A percentile compares a stretch with the other conserved stretches of the same genome.
Evolutionary conservation across 1,140 invertebrate species (phyloP).

Genomic region (Pomacea maculata): DNA sequence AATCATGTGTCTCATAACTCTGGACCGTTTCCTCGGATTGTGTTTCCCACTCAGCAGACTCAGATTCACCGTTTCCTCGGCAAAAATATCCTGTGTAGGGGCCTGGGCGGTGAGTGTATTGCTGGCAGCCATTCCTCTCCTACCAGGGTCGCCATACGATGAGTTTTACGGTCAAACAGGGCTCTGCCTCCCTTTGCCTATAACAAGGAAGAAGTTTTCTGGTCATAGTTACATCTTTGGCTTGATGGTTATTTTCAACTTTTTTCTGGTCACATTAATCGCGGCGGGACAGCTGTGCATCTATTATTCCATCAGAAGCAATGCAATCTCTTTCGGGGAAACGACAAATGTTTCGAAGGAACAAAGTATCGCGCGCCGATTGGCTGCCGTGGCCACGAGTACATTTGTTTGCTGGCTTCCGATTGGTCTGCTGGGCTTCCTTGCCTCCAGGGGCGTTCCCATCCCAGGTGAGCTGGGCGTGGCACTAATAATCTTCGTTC

Average conservation of each 20-base stretch:
- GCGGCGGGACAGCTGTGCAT: slow-evolving; percentile 32
- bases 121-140: slow-evolving; percentile 25
- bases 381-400: neutral
- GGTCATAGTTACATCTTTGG: slow-evolving; percentile 33
- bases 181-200: slow-evolving; percentile 36
- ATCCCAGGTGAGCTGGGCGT: slow-evolving; percentile 1
- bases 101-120: slow-evolving; percentile 22
- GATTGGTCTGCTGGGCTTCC: neutral
- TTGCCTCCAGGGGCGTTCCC: neutral
- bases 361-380: slow-evolving; percentile 4
- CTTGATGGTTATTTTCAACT: slow-evolving; percentile 37
- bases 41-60: slow-evolving; percentile 46
- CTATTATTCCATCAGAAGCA: slow-evolving; percentile 18
- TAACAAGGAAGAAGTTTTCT: slow-evolving; percentile 13
- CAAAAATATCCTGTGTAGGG: neutral
- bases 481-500: neutral
- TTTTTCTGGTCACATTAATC: slow-evolving; percentile 30
- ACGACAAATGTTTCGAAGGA: neutral
- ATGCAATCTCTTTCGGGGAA: neutral
- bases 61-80: slow-evolving; percentile 19
- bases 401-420: slow-evolving; percentile 12
- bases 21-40: slow-evolving; percentile 43
- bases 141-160: slow-evolving; percentile 17
- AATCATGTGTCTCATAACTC: slow-evolving; percentile 33
- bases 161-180: slow-evolving; percentile 36